A percentile compares a stretch with the other conserved stretches of the same genome.
These are phyloP conservation scores for Poecile montanus DNA, from an alignment of 2,797 vertebrate genomes.

Conservation along the genomic window DNA sequence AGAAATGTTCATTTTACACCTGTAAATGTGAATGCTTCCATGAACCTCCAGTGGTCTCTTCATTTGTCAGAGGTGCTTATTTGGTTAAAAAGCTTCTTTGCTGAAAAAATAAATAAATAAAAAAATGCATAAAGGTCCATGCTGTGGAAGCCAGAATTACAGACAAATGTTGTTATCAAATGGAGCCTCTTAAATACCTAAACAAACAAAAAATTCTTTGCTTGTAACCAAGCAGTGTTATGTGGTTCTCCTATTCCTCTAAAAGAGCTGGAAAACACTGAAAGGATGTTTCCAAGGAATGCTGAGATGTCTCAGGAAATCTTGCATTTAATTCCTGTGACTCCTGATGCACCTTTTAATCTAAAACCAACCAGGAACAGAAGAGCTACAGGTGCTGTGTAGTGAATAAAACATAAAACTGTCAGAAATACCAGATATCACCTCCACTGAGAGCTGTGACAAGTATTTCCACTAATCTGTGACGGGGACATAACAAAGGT, in stretches of 20 bases:
- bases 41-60: background rate
- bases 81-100: background rate
- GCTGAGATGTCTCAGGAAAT: background rate
- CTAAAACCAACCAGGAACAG: background rate
- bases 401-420: background rate
- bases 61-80: background rate
- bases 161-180: background rate
- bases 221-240: background rate
- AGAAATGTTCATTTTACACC: background rate
- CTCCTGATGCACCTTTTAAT: background rate
- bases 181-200: background rate
- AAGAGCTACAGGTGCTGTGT: background rate
- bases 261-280: background rate
- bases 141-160: fast-evolving
- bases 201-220: background rate
- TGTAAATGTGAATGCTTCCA: background rate
- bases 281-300: background rate
- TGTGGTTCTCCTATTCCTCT: background rate
- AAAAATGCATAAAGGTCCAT: background rate
- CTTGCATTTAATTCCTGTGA: background rate
- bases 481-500: background rate
- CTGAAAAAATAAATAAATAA: background rate
- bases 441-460: background rate
- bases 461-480: background rate
- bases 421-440: background rate